A percentile compares a stretch with the other conserved stretches of the same genome.
Conservation (phyloP, 2,797 vertebrate species). For the Lemur catta region DNA sequence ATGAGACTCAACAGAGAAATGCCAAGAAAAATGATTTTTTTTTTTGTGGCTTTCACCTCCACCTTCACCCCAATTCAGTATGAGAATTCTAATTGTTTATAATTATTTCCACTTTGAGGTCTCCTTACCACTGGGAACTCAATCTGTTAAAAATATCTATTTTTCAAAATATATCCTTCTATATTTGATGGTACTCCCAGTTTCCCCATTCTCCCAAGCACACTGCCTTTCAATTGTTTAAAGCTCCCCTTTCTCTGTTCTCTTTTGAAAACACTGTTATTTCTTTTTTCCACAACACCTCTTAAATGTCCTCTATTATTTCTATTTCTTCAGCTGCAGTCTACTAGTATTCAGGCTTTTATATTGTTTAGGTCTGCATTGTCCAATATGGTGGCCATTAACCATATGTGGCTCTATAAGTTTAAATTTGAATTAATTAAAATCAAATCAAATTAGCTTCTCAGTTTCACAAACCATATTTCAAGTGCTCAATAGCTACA, state of each 20-base stretch:
- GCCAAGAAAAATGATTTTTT: not conserved
- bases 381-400: not conserved
- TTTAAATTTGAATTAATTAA: conserved; percentile 6
- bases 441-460: not conserved
- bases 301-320: not conserved
- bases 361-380: not conserved
- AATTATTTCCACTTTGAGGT: not conserved
- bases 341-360: not conserved
- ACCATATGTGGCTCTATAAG: not conserved
- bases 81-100: conserved; percentile 52
- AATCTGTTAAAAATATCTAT: conserved; percentile 4
- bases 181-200: not conserved
- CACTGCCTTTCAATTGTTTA: not conserved
- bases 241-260: not conserved
- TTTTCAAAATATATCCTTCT: not conserved
- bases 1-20: conserved; percentile 18
- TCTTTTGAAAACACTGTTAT: not conserved
- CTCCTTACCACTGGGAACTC: not conserved
- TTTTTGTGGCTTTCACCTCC: not conserved
- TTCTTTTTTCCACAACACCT: not conserved
- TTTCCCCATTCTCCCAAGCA: not conserved
- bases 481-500: not conserved
- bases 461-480: not conserved
- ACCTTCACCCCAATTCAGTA: not conserved
- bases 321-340: not conserved